Evolutionary conservation across 2,888 invertebrate species (phyloP), one percentile per base, ranked within the genome.

Genomic region (Omphaloscelis lunosa): DNA sequence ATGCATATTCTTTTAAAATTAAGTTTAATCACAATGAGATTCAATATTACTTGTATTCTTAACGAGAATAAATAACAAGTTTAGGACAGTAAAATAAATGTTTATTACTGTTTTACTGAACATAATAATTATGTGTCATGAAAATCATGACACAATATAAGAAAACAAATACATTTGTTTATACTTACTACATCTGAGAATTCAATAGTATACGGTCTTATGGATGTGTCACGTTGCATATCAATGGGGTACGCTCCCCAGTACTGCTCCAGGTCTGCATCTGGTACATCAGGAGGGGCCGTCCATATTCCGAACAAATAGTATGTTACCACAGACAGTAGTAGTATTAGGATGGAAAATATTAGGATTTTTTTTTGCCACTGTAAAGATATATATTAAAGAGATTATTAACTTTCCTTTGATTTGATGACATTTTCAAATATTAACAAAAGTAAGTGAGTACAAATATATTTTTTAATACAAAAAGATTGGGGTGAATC

Each of bases 201-300:
- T 73, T 97, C 96, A 79, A 98, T 97, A 89, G 96, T 95, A 89
- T 97, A 98, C 0, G 97, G 97, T 79, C 94, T 95, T 74, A 98
- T 97, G 34, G 96, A 94, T 0, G 92, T 90, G 88, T 97, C 97
- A 56, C 95, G 95, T 39, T 96, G 93, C 27, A 88, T 85, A 56
- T 93, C 88, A 53, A 93, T 92, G 0, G 97, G 96, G 58, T 97
- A 97, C 0, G 95, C 92, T 0, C 98, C 98, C 98, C 98, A 98
- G 94, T 97, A 97, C 34, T 95, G 93, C 8, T 97, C 93, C 0
- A 94, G 81, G 75, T 95, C 91, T 11, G 94, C 15, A 58, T 91
- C 65, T 0, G 95, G 95, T 51, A 91, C 59, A 0, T 90, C 88
- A 2, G 92, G 93, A 5, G 89, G 86, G 7, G 83, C 81, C 0